Conservation (phyloP, 2,888 invertebrate species). For the Bhutanitis thaidina region DNA sequence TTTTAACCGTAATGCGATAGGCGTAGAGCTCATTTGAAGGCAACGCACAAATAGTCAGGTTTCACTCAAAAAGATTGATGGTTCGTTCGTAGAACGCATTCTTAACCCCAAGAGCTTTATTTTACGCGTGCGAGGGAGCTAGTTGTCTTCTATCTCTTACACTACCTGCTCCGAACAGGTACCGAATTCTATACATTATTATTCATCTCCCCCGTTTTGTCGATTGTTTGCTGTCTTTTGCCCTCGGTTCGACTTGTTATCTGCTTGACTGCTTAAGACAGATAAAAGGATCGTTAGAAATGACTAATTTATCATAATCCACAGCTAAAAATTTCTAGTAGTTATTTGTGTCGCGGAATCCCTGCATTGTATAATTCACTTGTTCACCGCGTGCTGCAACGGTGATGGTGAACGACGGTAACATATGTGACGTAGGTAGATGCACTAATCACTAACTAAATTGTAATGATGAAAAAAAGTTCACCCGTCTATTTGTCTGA, state of each 20-base stretch:
- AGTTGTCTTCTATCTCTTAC: constrained; percentile 26
- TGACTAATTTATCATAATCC: neutral
- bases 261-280: neutral
- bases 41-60: constrained; percentile 4
- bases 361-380: no score
- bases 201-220: constrained; percentile 34
- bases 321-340: no score
- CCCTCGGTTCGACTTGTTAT: neutral
- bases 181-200: constrained; percentile 37
- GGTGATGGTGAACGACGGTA: no score
- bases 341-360: no score
- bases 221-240: constrained; percentile 22
- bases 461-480: no score
- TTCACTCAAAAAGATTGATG: constrained; percentile 26
- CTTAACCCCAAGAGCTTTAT: constrained; percentile 15
- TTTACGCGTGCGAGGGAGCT: constrained; percentile 24
- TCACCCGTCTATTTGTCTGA: no score
- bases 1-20: neutral
- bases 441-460: no score
- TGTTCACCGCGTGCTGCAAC: no score
- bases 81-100: constrained; percentile 25
- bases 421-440: no score
- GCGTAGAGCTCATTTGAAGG: neutral
- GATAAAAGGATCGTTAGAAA: constrained; percentile 5
- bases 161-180: constrained; percentile 44